Evolutionary conservation across 2,113 vertebrate genomes (phyloP).

Genomic region (Pyxicephalus adspersus): DNA sequence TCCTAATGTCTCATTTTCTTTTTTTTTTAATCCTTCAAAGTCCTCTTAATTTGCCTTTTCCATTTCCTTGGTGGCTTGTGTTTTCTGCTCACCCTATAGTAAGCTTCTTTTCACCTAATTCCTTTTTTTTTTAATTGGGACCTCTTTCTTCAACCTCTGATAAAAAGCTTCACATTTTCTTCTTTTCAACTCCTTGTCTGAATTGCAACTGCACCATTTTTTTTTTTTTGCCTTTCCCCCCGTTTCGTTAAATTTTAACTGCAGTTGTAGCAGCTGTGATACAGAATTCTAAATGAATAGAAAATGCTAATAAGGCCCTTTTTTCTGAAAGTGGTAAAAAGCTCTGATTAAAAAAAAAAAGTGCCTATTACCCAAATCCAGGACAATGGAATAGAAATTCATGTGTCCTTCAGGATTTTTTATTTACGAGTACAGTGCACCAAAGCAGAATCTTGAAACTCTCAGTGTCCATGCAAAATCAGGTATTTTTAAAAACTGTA

Average conservation of each 20-base stretch:
- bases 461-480: constrained; percentile 32
- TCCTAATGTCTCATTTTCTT: background rate
- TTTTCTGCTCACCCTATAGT: constrained; percentile 35
- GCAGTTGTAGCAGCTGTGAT: constrained; percentile 68
- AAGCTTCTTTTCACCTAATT: constrained; percentile 41
- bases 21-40: background rate
- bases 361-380: constrained; percentile 56
- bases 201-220: constrained; percentile 60
- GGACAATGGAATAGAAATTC: constrained; percentile 49
- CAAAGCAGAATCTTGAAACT: constrained; percentile 53
- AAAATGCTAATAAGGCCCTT: constrained; percentile 66
- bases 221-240: constrained; percentile 56
- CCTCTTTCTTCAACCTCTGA: constrained; percentile 59
- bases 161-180: constrained; percentile 59
- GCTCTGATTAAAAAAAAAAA: constrained; percentile 59
- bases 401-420: constrained; percentile 50
- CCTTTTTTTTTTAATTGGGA: constrained; percentile 54
- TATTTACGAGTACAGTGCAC: constrained; percentile 35
- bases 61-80: constrained; percentile 43
- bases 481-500: constrained; percentile 38
- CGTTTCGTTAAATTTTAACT: constrained; percentile 63
- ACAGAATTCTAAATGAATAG: constrained; percentile 65
- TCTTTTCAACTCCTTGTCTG: constrained; percentile 62
- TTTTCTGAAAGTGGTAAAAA: constrained; percentile 61
- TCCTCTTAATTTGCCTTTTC: constrained; percentile 48